Percentiles rank a stretch among this genome's conserved stretches.
Conservation (phyloP, 2,797 vertebrate species). For the Chelon auratus region DNA sequence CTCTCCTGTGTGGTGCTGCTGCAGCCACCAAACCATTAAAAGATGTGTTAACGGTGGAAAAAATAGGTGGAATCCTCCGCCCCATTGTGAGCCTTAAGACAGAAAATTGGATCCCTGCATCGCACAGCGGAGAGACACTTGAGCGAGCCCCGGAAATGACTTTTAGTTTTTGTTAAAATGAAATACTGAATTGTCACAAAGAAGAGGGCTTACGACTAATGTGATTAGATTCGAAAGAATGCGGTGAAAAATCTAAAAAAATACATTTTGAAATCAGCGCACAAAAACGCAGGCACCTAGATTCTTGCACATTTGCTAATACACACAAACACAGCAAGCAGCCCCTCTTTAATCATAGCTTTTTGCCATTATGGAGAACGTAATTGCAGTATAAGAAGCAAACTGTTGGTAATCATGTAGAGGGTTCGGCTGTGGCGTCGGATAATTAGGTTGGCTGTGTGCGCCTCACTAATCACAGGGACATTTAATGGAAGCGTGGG, state of each 20-base stretch:
- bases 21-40: constrained; percentile 53
- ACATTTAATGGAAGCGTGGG: constrained; percentile 80
- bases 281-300: not conserved
- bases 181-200: constrained; percentile 7
- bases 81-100: constrained; percentile 11
- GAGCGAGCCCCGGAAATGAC: not conserved
- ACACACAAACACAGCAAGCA: constrained; percentile 27
- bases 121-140: constrained; percentile 15
- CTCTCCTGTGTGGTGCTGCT: constrained; percentile 48
- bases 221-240: constrained; percentile 13
- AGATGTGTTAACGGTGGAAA: constrained; percentile 23
- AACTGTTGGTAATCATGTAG: constrained; percentile 84
- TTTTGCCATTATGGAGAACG: constrained; percentile 78
- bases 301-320: constrained; percentile 13
- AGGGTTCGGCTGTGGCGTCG: constrained; percentile 77
- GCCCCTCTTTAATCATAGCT: constrained; percentile 72
- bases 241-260: not conserved
- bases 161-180: constrained; percentile 14
- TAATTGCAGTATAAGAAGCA: constrained; percentile 86
- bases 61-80: constrained; percentile 24
- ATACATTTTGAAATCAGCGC: too few species aligned
- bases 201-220: not conserved
- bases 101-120: constrained; percentile 27
- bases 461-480: constrained; percentile 86
- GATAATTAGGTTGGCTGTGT: constrained; percentile 87